phyloP scores from a whole-genome alignment of 2,888 invertebrate species.

The Julus scanicus region DNA sequence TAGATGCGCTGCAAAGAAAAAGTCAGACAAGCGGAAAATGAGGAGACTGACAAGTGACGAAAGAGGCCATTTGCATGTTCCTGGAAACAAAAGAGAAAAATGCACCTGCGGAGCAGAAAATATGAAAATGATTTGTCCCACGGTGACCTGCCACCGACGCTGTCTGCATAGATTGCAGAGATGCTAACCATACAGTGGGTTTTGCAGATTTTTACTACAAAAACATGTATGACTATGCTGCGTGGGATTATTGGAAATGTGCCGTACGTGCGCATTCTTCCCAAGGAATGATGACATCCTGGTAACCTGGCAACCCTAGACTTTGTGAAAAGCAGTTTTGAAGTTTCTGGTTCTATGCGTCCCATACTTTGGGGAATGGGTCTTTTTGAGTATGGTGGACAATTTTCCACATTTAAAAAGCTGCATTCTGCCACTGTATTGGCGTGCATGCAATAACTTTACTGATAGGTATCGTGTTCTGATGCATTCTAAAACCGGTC shows the following conservation, averaged over 20 bases:
- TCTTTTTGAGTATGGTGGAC: background rate
- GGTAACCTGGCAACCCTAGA: slow-evolving; percentile 30
- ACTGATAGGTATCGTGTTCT: no score
- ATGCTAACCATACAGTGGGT: background rate
- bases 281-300: slow-evolving; percentile 16
- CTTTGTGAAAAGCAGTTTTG: background rate
- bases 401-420: background rate
- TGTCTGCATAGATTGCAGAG: background rate
- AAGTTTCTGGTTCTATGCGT: background rate
- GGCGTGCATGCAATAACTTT: no score
- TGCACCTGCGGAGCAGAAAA: slow-evolving; percentile 11
- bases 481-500: background rate
- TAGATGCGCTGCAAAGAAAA: slow-evolving; percentile 1
- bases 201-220: background rate
- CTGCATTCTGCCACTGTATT: no score
- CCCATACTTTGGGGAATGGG: background rate
- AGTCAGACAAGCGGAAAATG: slow-evolving; percentile 37
- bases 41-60: slow-evolving; percentile 29
- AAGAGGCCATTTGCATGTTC: background rate
- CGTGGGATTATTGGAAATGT: background rate
- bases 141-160: slow-evolving; percentile 26
- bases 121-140: slow-evolving; percentile 40
- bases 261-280: background rate
- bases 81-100: slow-evolving; percentile 37
- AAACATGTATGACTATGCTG: background rate